Conservation (phyloP, 2,888 invertebrate genomes). For the Cerastoderma edule region DNA sequence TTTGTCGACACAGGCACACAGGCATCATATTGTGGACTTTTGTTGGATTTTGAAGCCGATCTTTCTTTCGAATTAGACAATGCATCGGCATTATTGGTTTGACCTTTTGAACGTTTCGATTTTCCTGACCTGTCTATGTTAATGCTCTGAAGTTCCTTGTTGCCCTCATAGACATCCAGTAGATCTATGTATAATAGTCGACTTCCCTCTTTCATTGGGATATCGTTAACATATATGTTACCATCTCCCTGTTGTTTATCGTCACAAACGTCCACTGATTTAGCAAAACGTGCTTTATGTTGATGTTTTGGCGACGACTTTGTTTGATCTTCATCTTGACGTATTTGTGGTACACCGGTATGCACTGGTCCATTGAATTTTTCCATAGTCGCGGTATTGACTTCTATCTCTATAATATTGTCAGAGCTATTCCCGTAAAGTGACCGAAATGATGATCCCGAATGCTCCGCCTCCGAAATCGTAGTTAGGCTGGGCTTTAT, state of each 20-base stretch:
- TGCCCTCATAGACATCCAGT: constrained; percentile 8
- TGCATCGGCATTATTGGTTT: too few relatives aligned
- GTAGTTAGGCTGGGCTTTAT: not conserved
- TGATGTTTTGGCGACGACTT: too few relatives aligned
- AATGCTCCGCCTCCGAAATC: not conserved
- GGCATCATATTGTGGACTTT: not conserved
- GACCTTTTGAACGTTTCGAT: too few relatives aligned
- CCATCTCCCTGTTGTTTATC: too few relatives aligned
- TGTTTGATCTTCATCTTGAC: too few relatives aligned
- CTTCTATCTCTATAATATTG: constrained; percentile 13
- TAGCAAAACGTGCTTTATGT: too few relatives aligned
- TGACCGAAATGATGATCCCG: not conserved
- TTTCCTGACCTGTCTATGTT: not conserved
- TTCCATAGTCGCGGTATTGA: not conserved
- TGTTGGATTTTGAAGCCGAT: not conserved
- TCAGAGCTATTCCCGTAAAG: not conserved
- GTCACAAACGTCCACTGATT: too few relatives aligned
- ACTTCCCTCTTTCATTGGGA: too few relatives aligned
- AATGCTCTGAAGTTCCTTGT: constrained; percentile 4
- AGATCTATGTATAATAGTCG: constrained; percentile 12
- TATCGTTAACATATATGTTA: too few relatives aligned
- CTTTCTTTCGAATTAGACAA: not conserved
- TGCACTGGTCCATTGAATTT: constrained; percentile 1
- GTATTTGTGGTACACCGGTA: not conserved
- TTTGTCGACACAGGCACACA: not conserved